Evolutionary conservation across 2,888 invertebrate species (phyloP).

Genomic region (Scrobipalpa atriplicella): DNA sequence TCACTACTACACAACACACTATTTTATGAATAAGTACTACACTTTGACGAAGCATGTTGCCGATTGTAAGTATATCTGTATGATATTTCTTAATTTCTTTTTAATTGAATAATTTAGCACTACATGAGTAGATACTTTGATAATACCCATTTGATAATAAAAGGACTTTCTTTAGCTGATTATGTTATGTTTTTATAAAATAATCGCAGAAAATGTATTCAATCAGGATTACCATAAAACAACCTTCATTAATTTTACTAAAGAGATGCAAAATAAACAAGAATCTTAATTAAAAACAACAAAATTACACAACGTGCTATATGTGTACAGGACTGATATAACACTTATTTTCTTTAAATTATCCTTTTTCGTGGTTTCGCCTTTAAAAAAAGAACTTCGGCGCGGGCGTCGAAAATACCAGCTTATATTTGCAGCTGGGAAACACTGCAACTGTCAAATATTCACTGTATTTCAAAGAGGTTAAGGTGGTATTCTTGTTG

Average conservation of each 20-base stretch:
- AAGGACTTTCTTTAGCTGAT: too few species aligned
- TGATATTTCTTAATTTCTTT: too few species aligned
- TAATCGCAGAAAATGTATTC: too few species aligned
- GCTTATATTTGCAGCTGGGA: constrained; percentile 31
- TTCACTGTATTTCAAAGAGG: constrained; percentile 37
- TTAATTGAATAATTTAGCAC: too few species aligned
- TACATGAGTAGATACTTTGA: too few species aligned
- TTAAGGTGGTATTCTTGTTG: constrained; percentile 38
- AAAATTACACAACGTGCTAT: constrained; percentile 8
- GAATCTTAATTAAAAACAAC: constrained; percentile 3
- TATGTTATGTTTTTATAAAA: too few species aligned
- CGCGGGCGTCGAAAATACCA: constrained; percentile 45
- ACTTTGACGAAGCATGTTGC: too few species aligned
- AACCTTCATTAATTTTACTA: neutral
- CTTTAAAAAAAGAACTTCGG: constrained; percentile 68
- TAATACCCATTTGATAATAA: too few species aligned
- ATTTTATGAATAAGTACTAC: too few species aligned
- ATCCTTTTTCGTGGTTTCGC: constrained; percentile 75
- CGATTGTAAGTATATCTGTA: too few species aligned
- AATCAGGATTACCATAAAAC: neutral
- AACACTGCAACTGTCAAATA: constrained; percentile 35
- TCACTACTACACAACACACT: too few species aligned
- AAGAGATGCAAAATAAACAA: neutral
- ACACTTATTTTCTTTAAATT: constrained; percentile 74
- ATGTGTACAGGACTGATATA: constrained; percentile 47